Evolutionary conservation across 2,888 invertebrate genomes (phyloP), one percentile per base, ranked within the genome.

Genomic region (Chrysolina americana): DNA sequence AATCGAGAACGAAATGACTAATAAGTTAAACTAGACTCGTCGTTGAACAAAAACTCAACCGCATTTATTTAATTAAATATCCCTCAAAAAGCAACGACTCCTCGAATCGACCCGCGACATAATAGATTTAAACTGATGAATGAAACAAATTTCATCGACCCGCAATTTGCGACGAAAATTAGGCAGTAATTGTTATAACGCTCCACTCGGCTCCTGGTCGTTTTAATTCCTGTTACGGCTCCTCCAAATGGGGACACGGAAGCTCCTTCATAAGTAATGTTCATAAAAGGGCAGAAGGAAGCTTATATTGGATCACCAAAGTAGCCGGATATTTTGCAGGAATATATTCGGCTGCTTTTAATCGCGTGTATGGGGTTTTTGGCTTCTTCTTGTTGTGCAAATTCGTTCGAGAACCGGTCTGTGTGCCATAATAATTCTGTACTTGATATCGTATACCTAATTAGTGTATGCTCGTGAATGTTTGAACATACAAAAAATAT

Each of bases 211-310:
- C 2, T 36, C 8, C 36, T 36, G 59, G 59, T 15, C 23, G 59
- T 59, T 59, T 36, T 36, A 59, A 59, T 59, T 59, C 59, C 59
- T 17, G 59, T 28, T 19, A 59, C 36, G 15, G 59, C 59, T 28
- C 15, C 36, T 59, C n/a, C n/a, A 2, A 59, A 59, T 17, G 28
- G 17, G 28, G 28, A 59, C 59, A 59, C 59, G n/a, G 28, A 59
- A 59, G 59, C 28, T 11, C 59, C 10, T 13, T 50, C 48, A 66
- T 66, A 28, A 28, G 17, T 66, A 71, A 66, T 48, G 48, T 71
- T 65, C 59, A 62, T 71, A 28, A 66, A 66, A 63, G 47, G 47
- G 48, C 44, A 66, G n/a, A 28, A 63, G 23, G 13, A 59, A 28
- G 47, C 66, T 59, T 66, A 63, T 63, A 59, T 59, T n/a, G 59